These are phyloP conservation scores for Parazoanthus swiftii DNA, from an alignment of 92 coral and sea anemone genomes.

Conservation along the genomic window DNA sequence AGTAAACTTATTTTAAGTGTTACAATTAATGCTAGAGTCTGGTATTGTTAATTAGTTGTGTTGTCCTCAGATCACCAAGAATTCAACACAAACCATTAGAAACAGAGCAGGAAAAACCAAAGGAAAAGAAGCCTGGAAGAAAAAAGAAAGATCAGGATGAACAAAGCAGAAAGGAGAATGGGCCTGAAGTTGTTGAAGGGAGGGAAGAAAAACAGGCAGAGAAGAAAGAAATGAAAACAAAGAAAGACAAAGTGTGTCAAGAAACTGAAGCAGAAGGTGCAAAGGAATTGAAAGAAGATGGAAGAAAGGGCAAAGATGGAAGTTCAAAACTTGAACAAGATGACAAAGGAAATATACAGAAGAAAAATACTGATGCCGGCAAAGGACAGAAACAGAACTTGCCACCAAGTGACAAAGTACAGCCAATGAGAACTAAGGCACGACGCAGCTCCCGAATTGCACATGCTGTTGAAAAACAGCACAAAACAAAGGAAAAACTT, in stretches of 20 bases:
- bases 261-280: neutral
- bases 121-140: constrained; percentile 36
- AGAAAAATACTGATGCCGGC: neutral
- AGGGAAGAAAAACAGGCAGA: neutral
- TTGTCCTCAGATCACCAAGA: constrained; percentile 70
- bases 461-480: constrained; percentile 26
- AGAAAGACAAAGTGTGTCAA: neutral
- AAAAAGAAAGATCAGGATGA: constrained; percentile 47
- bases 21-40: no score
- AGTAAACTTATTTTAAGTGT: no score
- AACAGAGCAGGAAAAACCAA: constrained; percentile 35
- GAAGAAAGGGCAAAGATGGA: neutral
- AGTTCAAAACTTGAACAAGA: neutral
- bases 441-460: constrained; percentile 38
- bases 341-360: neutral
- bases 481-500: constrained; percentile 23
- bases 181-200: neutral
- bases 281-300: constrained; percentile 14
- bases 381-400: constrained; percentile 1
- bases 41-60: neutral
- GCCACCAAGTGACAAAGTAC: neutral
- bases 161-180: neutral
- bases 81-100: constrained; percentile 53
- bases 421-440: constrained; percentile 14
- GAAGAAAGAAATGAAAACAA: neutral